Evolutionary conservation across 2,888 invertebrate genomes (phyloP), one percentile per base, ranked within the genome.

Genomic region (Copidosoma aretas): DNA sequence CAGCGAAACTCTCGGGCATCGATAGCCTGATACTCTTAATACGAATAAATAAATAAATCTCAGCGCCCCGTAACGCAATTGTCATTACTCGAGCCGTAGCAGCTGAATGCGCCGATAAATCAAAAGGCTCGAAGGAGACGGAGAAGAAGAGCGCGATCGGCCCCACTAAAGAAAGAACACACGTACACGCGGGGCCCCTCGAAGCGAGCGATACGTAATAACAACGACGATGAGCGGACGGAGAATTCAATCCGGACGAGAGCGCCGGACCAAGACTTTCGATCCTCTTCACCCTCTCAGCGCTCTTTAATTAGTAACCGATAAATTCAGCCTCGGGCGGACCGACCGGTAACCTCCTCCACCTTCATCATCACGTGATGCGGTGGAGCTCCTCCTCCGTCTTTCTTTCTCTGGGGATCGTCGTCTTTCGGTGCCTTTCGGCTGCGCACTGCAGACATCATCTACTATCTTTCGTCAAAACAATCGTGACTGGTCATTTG

Each of bases 291-390:
- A 72, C 73, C 72, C 70, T 70, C 73, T 66, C 57, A 63, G 74
- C 71, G 76, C 74, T 76, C 77, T 78, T 77, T 79, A 79, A 79
- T 79, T 78, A 79, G 77, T 75, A 76, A 74, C 76, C 78, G 75
- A 79, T 79, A 78, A 79, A 78, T 79, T 78, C 71, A 73, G 71
- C 62, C 71, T 60, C 71, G 63, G 60, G 57, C n/a, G 8, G 3
- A 32, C 32, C 32, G 32, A 32, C 8, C 60, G 56, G 72, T 74
- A 73, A 73, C 75, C 19, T n/a, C 75, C 73, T 75, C 75, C 74
- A 71, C 73, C 64, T 12, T 21, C 32, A 8, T 32, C 32, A 32
- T 32, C 51, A 54, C 25, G 43, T 22, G 46, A 15, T 49, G 49
- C 17, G 32, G 25, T 19, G 25, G 46, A 17, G 43, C 60, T 43